These are phyloP conservation scores for Aphidius ervi DNA, from an alignment of 1,140 invertebrate species.

Conservation along the genomic window DNA sequence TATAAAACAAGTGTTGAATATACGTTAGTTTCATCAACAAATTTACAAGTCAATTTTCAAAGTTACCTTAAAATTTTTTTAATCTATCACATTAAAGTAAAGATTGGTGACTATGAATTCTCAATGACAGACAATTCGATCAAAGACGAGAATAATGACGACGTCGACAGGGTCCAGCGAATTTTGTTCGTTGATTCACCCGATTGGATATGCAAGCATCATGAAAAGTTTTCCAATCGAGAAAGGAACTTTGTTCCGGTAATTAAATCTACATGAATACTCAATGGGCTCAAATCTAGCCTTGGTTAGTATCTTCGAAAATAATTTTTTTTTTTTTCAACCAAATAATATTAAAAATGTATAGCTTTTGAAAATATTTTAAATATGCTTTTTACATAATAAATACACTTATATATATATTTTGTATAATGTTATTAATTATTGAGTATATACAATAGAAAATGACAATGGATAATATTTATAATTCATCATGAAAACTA, in stretches of 20 bases:
- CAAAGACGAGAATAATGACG: constrained; percentile 25
- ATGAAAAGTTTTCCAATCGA: constrained; percentile 52
- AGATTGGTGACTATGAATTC: constrained; percentile 33
- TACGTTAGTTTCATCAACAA: not conserved
- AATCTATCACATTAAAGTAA: constrained; percentile 27
- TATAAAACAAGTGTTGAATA: no score
- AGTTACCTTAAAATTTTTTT: constrained; percentile 32
- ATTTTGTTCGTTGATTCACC: constrained; percentile 23
- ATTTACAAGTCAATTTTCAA: constrained; percentile 33
- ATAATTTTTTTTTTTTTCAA: not conserved
- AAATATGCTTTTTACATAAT: no score
- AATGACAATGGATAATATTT: no score
- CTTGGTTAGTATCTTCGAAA: constrained; percentile 28
- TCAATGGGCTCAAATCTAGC: constrained; percentile 44
- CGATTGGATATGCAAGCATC: constrained; percentile 48
- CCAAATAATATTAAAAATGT: no score
- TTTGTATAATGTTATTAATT: no score
- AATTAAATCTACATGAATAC: constrained; percentile 53
- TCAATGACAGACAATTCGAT: constrained; percentile 40
- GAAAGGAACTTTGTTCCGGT: constrained; percentile 50
- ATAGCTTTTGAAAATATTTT: no score
- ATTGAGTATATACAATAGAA: no score
- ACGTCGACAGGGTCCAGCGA: constrained; percentile 16
- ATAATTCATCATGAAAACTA: no score
- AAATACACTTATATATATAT: no score